phyloP scores from a whole-genome alignment of 2,113 vertebrate genomes.

The Myiagra hebetior region DNA sequence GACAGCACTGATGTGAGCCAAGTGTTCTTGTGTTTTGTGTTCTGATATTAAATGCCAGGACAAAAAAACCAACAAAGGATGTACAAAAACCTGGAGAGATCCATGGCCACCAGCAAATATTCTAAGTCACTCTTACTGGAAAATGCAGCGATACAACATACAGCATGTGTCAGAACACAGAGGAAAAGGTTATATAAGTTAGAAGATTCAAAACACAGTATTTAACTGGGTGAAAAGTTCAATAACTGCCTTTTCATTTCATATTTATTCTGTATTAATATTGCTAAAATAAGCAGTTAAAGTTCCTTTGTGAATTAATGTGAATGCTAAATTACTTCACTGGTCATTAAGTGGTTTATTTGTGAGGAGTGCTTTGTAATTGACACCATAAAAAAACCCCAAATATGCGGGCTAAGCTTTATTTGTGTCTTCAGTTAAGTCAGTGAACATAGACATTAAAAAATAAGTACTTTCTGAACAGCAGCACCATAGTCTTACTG shows the following conservation, averaged over 20 bases:
- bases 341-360: background rate
- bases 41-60: background rate
- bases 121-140: background rate
- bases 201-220: background rate
- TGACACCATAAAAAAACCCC: background rate
- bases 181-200: background rate
- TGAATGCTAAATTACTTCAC: background rate
- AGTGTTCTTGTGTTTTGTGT: background rate
- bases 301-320: background rate
- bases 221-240: background rate
- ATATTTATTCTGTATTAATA: background rate
- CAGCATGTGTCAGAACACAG: background rate
- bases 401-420: background rate
- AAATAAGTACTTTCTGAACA: background rate
- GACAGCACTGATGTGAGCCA: background rate
- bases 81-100: background rate
- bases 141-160: background rate
- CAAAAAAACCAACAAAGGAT: conserved; percentile 1
- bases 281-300: background rate
- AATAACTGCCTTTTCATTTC: background rate
- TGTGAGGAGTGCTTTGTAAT: background rate
- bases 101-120: background rate
- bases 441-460: background rate
- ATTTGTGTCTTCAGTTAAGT: background rate
- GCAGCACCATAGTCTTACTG: background rate